Percentiles rank a stretch among this genome's conserved stretches.
phyloP scores from a whole-genome alignment of 2,113 vertebrate species.

The Reinhardtius hippoglossoides region DNA sequence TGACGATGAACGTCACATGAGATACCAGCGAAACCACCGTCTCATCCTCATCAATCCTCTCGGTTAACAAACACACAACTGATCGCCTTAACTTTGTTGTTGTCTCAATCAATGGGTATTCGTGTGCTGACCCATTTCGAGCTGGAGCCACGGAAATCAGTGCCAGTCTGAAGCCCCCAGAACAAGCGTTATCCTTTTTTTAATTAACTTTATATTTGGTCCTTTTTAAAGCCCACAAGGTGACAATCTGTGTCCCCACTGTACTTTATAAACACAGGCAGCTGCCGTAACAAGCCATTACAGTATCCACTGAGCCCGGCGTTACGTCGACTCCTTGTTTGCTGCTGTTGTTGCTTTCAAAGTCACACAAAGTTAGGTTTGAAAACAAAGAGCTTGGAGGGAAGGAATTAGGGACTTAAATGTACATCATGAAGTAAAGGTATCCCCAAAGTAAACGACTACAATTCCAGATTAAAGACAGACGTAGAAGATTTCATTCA shows the following conservation, averaged over 20 bases:
- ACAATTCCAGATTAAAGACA: too few species aligned
- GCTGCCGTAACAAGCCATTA: not conserved
- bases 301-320: not conserved
- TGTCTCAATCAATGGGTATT: too few species aligned
- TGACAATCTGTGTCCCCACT: constrained; percentile 12
- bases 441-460: too few species aligned
- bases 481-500: too few species aligned
- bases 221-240: not conserved
- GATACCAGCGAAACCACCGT: not conserved
- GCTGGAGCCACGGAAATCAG: too few species aligned
- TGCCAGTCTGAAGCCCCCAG: too few species aligned
- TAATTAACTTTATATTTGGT: too few species aligned
- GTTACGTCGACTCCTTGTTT: not conserved
- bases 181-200: too few species aligned
- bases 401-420: too few species aligned
- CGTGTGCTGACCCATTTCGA: too few species aligned
- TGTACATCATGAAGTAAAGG: too few species aligned
- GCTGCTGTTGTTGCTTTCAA: not conserved
- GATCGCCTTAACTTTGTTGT: not conserved
- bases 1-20: not conserved
- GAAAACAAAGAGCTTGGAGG: too few species aligned
- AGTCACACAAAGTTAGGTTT: not conserved
- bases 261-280: constrained; percentile 2
- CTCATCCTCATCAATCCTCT: not conserved
- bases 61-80: not conserved